phyloP scores from a whole-genome alignment of 2,797 vertebrate species.

The Micrastur ruficollis region DNA sequence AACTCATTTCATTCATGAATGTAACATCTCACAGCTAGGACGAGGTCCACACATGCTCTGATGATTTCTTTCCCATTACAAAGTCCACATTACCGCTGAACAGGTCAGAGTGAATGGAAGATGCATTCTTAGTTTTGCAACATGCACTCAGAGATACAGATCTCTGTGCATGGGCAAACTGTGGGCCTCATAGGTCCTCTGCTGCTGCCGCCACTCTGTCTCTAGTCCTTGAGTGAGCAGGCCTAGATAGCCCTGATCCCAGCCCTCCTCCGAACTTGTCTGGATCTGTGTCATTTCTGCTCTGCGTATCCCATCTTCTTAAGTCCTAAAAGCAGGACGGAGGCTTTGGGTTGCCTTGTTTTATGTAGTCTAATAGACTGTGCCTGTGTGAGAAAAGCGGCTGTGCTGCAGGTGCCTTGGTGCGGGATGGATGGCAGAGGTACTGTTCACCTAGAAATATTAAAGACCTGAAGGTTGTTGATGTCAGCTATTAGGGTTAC shows the following conservation, averaged over 20 bases:
- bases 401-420: background rate
- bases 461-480: background rate
- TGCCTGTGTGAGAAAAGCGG: background rate
- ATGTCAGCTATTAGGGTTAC: background rate
- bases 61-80: background rate
- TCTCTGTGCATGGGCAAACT: background rate
- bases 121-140: background rate
- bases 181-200: background rate
- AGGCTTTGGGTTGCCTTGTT: background rate
- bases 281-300: background rate
- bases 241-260: background rate
- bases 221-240: background rate
- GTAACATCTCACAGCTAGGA: background rate
- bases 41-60: background rate
- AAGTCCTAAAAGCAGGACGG: background rate
- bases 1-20: background rate
- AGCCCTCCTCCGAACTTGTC: background rate
- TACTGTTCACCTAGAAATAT: background rate
- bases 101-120: background rate
- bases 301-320: background rate
- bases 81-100: background rate
- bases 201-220: background rate
- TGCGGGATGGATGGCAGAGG: background rate
- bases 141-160: background rate
- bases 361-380: background rate